phyloP scores from a whole-genome alignment of 2,888 invertebrate species.

The Axea sp. region DNA sequence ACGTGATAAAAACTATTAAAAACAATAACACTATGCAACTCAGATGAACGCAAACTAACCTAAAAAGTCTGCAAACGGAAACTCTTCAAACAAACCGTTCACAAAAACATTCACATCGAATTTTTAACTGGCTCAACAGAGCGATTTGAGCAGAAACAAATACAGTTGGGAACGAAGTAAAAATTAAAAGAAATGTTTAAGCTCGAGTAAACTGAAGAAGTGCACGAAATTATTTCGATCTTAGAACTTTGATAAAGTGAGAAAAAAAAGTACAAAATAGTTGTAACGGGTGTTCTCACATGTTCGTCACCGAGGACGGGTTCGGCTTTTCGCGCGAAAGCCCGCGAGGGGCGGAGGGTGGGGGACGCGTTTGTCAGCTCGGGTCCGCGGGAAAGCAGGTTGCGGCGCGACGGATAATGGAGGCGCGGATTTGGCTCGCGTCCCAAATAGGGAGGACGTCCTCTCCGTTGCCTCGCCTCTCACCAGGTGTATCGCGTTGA shows the following conservation, averaged over 20 bases:
- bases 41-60: constrained; percentile 15
- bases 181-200: no score
- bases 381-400: constrained; percentile 59
- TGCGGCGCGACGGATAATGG: constrained; percentile 62
- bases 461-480: constrained; percentile 62
- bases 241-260: no score
- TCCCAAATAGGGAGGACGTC: constrained; percentile 70
- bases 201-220: background rate
- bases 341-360: background rate
- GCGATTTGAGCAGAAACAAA: no score
- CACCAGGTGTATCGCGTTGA: constrained; percentile 45
- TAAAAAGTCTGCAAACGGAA: constrained; percentile 4
- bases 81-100: constrained; percentile 3
- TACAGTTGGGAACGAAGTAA: no score
- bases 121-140: background rate
- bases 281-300: constrained; percentile 1
- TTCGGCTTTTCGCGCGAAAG: constrained; percentile 10
- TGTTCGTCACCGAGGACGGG: background rate
- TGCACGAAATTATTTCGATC: no score
- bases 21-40: constrained; percentile 24
- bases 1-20: no score
- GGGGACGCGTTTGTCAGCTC: constrained; percentile 20
- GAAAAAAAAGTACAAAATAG: background rate
- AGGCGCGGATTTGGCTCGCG: constrained; percentile 70
- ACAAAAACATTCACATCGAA: background rate